Evolutionary conservation across 2,113 vertebrate genomes (phyloP).

Genomic region (Saimiri boliviensis): DNA sequence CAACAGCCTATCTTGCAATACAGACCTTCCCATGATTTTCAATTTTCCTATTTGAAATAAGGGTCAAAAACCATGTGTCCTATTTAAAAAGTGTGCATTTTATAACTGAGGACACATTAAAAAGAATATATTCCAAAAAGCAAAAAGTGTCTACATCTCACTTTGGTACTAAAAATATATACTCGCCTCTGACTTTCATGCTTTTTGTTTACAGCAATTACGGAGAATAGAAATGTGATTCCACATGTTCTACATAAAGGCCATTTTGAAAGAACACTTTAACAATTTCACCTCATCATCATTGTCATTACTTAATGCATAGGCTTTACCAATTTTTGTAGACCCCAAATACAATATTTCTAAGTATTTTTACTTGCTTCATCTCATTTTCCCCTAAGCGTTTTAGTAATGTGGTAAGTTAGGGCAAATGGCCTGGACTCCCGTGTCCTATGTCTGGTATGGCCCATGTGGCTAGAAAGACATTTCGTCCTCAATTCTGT

Average conservation of each 20-base stretch:
- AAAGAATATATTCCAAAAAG: background rate
- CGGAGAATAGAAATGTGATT: background rate
- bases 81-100: background rate
- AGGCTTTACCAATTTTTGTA: background rate
- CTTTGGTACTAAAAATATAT: conserved; percentile 43
- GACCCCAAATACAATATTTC: background rate
- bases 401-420: background rate
- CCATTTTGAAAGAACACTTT: background rate
- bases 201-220: background rate
- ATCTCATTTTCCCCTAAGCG: background rate
- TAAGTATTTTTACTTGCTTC: background rate
- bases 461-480: background rate
- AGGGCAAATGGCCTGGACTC: background rate
- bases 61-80: background rate
- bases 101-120: background rate
- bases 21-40: background rate
- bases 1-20: background rate
- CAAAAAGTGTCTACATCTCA: background rate
- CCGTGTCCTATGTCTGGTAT: background rate
- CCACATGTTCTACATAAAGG: background rate
- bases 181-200: background rate
- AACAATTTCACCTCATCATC: background rate
- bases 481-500: background rate
- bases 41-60: background rate
- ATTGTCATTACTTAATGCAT: background rate